Evolutionary conservation across 2,113 vertebrate species (phyloP).

Genomic region (Hystrix cristata): DNA sequence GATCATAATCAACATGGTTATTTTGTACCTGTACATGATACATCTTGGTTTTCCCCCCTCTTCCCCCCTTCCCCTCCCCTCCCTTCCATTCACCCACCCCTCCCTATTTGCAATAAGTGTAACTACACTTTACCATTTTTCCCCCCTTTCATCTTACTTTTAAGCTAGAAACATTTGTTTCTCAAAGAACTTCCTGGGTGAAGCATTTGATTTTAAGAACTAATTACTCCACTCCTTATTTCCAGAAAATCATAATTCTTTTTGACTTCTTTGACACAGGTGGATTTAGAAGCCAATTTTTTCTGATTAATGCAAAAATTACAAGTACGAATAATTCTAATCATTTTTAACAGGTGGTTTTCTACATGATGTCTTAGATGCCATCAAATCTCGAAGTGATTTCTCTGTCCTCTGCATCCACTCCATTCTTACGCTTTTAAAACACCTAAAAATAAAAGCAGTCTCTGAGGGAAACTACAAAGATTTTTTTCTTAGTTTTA

Average conservation of each 20-base stretch:
- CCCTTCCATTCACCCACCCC: too few relatives aligned
- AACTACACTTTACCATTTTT: too few relatives aligned
- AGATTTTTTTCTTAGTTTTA: background rate
- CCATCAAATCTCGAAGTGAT: background rate
- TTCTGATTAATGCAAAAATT: background rate
- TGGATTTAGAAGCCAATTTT: background rate
- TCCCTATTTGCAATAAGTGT: too few relatives aligned
- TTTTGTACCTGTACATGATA: too few relatives aligned
- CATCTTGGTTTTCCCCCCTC: too few relatives aligned
- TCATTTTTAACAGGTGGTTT: background rate
- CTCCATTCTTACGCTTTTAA: background rate
- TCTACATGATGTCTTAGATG: background rate
- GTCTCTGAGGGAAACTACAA: background rate
- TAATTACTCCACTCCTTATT: background rate
- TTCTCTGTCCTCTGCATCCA: background rate
- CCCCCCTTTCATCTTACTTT: too few relatives aligned
- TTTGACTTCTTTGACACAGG: background rate
- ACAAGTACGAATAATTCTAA: background rate
- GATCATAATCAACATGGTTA: too few relatives aligned
- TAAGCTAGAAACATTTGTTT: background rate
- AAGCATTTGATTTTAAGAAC: constrained; percentile 35
- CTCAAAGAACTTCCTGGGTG: background rate
- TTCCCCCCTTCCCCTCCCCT: too few relatives aligned
- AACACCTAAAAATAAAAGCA: constrained; percentile 12
- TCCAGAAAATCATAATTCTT: constrained; percentile 7